A percentile compares a stretch with the other conserved stretches of the same genome.
phyloP scores from a whole-genome alignment of 2,113 vertebrate species.

The Lontra canadensis region DNA sequence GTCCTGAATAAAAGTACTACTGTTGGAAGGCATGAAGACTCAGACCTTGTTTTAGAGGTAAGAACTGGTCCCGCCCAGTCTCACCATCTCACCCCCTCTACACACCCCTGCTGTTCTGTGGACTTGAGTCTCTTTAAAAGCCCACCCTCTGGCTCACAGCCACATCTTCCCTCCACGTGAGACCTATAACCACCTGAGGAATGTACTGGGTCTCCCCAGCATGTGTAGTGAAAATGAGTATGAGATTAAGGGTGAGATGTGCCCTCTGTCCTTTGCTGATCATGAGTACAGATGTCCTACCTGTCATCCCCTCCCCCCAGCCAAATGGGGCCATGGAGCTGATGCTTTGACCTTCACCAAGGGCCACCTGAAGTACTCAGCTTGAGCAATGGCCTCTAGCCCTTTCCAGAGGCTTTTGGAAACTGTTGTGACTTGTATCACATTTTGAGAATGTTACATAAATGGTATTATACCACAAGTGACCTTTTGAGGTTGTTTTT shows the following conservation, averaged over 20 bases:
- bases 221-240: rapidly evolving
- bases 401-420: background rate
- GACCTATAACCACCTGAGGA: rapidly evolving
- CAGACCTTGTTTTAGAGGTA: conserved; percentile 88
- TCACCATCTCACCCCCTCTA: rapidly evolving
- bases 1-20: conserved; percentile 82
- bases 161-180: rapidly evolving
- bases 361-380: background rate
- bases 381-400: background rate
- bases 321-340: background rate
- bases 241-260: rapidly evolving
- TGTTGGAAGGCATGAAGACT: conserved; percentile 82
- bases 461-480: background rate
- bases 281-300: rapidly evolving
- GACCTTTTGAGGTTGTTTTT: background rate
- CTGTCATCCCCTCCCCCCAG: background rate
- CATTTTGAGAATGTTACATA: background rate
- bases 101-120: background rate
- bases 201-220: background rate
- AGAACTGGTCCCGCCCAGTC: background rate
- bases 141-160: background rate
- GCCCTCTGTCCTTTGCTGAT: background rate
- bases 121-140: background rate
- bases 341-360: background rate
- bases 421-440: background rate